Conservation (phyloP, 2,888 invertebrate species). For the Cylindroiulus punctatus region DNA sequence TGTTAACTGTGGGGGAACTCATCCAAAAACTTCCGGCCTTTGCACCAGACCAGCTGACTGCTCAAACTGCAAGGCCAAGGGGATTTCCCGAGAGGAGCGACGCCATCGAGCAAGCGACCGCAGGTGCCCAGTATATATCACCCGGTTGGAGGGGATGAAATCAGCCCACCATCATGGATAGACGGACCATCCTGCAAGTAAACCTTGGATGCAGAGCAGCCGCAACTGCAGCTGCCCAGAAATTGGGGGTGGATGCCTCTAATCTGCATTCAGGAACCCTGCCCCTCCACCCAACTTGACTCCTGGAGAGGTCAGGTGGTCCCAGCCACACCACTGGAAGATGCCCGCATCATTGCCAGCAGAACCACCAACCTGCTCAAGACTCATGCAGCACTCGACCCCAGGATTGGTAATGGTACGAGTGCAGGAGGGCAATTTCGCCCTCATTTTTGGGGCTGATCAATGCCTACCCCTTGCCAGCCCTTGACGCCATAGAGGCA, state of each 20-base stretch:
- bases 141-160: too few species aligned
- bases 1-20: too few species aligned
- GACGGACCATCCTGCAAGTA: not conserved
- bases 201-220: not conserved
- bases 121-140: too few species aligned
- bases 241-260: not conserved
- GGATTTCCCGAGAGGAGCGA: too few species aligned
- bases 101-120: too few species aligned
- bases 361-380: not conserved
- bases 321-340: not conserved
- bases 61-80: too few species aligned
- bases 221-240: not conserved
- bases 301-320: not conserved
- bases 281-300: not conserved
- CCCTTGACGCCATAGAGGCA: not conserved
- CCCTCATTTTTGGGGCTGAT: not conserved
- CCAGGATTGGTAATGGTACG: not conserved
- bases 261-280: not conserved
- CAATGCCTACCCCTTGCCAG: not conserved
- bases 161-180: not conserved
- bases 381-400: too few species aligned
- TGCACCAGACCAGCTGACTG: too few species aligned
- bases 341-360: not conserved
- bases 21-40: too few species aligned
- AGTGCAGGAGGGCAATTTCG: not conserved